These are phyloP conservation scores for Blennius ocellaris DNA, from an alignment of 2,113 vertebrate genomes.

Conservation along the genomic window DNA sequence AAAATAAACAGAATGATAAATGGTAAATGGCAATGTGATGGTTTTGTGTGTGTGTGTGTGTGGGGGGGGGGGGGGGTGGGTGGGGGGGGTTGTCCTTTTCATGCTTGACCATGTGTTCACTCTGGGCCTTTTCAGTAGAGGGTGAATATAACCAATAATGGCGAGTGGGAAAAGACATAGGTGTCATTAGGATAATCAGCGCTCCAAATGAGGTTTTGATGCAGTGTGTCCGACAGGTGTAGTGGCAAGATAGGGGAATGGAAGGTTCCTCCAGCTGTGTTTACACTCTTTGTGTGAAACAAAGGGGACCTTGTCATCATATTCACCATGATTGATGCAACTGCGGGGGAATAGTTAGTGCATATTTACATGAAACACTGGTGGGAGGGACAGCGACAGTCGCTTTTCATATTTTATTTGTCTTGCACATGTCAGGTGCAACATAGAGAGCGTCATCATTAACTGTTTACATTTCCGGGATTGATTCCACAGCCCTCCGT, in stretches of 20 bases:
- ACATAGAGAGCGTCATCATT: constrained; percentile 34
- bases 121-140: constrained; percentile 71
- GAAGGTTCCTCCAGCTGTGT: constrained; percentile 82
- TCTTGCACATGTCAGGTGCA: constrained; percentile 50
- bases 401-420: constrained; percentile 56
- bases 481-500: constrained; percentile 41
- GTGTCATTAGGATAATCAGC: constrained; percentile 80
- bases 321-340: constrained; percentile 82
- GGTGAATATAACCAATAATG: constrained; percentile 68
- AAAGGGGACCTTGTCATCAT: constrained; percentile 78
- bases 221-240: constrained; percentile 81
- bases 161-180: constrained; percentile 59
- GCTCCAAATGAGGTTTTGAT: constrained; percentile 79
- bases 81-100: no score
- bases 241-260: constrained; percentile 76
- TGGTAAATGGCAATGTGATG: constrained; percentile 18
- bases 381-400: constrained; percentile 51
- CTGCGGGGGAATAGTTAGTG: constrained; percentile 78
- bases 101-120: constrained; percentile 73
- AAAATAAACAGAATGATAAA: constrained; percentile 66
- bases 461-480: constrained; percentile 56
- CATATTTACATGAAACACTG: constrained; percentile 80
- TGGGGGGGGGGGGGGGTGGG: neutral
- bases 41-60: constrained; percentile 44
- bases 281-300: constrained; percentile 80